These are phyloP conservation scores for Hydriomena furcata DNA, from an alignment of 2,888 invertebrate species.

Conservation along the genomic window DNA sequence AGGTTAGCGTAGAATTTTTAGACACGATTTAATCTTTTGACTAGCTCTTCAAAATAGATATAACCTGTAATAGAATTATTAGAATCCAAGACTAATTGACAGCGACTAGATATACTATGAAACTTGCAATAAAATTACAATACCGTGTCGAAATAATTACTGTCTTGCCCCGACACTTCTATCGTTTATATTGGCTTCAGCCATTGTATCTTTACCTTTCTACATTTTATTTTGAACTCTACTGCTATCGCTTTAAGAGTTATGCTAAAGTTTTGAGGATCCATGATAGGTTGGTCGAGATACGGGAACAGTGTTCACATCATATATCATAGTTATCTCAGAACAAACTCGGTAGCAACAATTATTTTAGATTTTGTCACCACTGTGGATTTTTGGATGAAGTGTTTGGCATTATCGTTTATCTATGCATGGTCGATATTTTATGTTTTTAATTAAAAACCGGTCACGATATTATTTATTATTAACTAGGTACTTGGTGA, in stretches of 20 bases:
- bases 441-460: constrained; percentile 27
- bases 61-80: not conserved
- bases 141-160: constrained; percentile 54
- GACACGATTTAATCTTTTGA: too few relatives aligned
- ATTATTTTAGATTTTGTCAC: constrained; percentile 59
- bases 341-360: constrained; percentile 56
- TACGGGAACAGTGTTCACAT: constrained; percentile 46
- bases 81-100: constrained; percentile 41
- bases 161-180: constrained; percentile 45
- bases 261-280: constrained; percentile 1
- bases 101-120: constrained; percentile 35
- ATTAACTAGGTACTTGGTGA: too few relatives aligned
- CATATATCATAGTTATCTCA: constrained; percentile 58
- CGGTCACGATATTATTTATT: not conserved
- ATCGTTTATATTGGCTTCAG: constrained; percentile 34
- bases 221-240: constrained; percentile 22
- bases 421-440: constrained; percentile 21
- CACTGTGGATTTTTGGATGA: constrained; percentile 44
- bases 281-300: constrained; percentile 36
- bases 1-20: too few relatives aligned
- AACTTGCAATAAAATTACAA: constrained; percentile 50
- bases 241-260: not conserved
- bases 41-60: not conserved
- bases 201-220: constrained; percentile 9
- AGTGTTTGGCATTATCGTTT: constrained; percentile 35